A percentile compares a stretch with the other conserved stretches of the same genome.
phyloP scores from a whole-genome alignment of 2,113 vertebrate genomes.

The Centrocercus urophasianus region DNA sequence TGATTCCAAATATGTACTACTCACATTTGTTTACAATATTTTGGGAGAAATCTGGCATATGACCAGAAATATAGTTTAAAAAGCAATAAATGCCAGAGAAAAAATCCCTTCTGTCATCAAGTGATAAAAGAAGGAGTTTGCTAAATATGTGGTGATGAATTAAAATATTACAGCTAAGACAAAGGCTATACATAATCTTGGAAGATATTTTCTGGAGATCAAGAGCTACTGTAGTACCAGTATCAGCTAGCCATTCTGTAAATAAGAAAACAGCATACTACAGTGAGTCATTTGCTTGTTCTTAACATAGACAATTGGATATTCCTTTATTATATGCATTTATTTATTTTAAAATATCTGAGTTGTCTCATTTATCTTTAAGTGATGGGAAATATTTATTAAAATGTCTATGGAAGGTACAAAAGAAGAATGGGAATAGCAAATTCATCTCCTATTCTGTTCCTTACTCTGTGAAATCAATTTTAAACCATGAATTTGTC shows the following conservation, averaged over 20 bases:
- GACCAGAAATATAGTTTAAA: conserved; percentile 61
- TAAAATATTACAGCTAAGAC: conserved; percentile 38
- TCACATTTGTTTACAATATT: conserved; percentile 65
- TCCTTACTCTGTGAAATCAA: background rate
- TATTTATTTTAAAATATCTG: background rate
- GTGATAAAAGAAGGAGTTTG: conserved; percentile 62
- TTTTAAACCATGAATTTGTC: background rate
- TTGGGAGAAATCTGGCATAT: conserved; percentile 26
- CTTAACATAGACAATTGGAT: background rate
- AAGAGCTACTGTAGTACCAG: conserved; percentile 16
- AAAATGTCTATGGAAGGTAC: background rate
- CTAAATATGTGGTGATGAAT: conserved; percentile 60
- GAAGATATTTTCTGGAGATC: conserved; percentile 30
- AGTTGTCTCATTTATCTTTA: background rate
- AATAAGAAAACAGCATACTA: conserved; percentile 20
- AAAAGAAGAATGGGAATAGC: background rate
- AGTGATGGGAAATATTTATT: background rate
- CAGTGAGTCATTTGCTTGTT: conserved; percentile 7
- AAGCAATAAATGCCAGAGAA: conserved; percentile 64
- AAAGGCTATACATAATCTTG: conserved; percentile 12
- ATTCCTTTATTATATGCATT: background rate
- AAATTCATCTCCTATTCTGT: background rate
- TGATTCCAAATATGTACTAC: conserved; percentile 37
- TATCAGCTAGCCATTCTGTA: conserved; percentile 4
- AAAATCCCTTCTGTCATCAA: conserved; percentile 56